phyloP scores from a whole-genome alignment of 2,797 vertebrate species.

The Triplophysa yarkandensis region DNA sequence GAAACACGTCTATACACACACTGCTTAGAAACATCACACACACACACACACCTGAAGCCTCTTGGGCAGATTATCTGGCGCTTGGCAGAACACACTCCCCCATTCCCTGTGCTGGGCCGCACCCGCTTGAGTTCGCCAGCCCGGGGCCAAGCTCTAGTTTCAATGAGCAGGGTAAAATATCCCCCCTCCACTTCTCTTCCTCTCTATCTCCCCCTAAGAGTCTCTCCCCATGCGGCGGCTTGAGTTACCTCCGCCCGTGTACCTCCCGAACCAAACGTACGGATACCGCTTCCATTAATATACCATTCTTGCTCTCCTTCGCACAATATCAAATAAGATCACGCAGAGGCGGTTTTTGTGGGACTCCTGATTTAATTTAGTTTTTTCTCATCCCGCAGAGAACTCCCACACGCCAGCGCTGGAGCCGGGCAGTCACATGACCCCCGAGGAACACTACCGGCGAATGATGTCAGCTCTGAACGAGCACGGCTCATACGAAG shows the following conservation, averaged over 20 bases:
- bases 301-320: constrained; percentile 45
- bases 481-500: constrained; percentile 88
- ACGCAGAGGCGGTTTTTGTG: neutral
- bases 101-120: constrained; percentile 58
- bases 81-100: constrained; percentile 62
- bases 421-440: constrained; percentile 89
- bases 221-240: constrained; percentile 41
- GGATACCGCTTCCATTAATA: constrained; percentile 27
- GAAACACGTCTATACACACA: neutral
- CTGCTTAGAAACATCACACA: constrained; percentile 27
- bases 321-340: constrained; percentile 14
- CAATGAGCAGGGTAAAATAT: constrained; percentile 78
- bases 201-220: constrained; percentile 58
- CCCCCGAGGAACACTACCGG: constrained; percentile 95
- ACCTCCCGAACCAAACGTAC: constrained; percentile 61
- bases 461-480: constrained; percentile 93
- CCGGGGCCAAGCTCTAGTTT: constrained; percentile 80
- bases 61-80: constrained; percentile 73
- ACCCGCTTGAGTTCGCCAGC: constrained; percentile 77
- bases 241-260: constrained; percentile 55
- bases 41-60: constrained; percentile 68
- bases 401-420: constrained; percentile 84
- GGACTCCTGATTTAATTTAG: constrained; percentile 18
- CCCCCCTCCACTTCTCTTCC: constrained; percentile 65
- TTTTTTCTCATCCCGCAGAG: constrained; percentile 71